These are phyloP conservation scores for Capitulum mitella DNA, from an alignment of 2,888 invertebrate species.

Conservation along the genomic window DNA sequence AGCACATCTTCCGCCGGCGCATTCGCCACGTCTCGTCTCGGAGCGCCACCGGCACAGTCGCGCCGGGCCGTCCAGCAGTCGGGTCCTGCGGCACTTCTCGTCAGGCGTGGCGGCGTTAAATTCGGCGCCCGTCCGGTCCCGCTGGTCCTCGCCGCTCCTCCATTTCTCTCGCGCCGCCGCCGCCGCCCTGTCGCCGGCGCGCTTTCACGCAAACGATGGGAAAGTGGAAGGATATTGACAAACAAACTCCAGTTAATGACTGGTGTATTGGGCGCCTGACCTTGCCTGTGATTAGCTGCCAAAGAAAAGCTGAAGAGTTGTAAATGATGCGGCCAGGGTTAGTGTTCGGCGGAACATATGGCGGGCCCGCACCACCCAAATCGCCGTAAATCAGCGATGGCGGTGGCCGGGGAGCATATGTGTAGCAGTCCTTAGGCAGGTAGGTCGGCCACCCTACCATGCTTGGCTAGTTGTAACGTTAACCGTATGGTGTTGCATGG, in stretches of 20 bases:
- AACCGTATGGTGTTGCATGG: too few species aligned
- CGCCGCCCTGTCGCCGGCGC: neutral
- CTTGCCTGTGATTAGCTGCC: conserved; percentile 5
- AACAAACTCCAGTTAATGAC: neutral
- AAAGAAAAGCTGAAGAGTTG: conserved; percentile 5
- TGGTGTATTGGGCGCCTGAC: neutral
- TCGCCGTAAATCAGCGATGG: neutral
- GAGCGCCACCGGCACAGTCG: neutral
- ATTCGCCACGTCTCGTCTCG: too few species aligned
- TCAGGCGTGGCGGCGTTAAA: neutral
- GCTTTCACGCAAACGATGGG: neutral
- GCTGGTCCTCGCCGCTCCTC: neutral
- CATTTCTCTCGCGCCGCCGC: neutral
- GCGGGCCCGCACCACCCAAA: neutral
- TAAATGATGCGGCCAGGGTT: neutral
- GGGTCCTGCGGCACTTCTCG: neutral
- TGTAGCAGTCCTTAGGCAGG: too few species aligned
- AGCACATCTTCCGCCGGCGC: too few species aligned
- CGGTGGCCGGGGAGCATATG: too few species aligned
- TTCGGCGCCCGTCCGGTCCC: neutral
- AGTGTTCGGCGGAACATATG: neutral
- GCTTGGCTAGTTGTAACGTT: too few species aligned
- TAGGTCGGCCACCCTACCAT: too few species aligned
- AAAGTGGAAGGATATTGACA: conserved; percentile 1
- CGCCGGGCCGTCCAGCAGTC: too few species aligned